phyloP scores from a whole-genome alignment of 1,140 invertebrate species.

The Melipona quadrifasciata region DNA sequence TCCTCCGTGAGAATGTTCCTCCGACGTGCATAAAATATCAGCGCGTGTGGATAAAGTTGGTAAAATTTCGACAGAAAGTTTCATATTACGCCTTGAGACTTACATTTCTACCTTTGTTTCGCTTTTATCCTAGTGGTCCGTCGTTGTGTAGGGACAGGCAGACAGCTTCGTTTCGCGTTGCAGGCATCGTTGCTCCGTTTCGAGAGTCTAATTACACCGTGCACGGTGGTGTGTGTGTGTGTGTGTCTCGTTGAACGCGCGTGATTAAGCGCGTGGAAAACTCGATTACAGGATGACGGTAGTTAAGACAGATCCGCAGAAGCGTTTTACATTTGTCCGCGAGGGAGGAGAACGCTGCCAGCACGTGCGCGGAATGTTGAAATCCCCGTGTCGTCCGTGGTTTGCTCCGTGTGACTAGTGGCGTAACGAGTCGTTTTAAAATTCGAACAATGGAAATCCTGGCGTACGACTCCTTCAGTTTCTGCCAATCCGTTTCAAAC shows the following conservation, averaged over 20 bases:
- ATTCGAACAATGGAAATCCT: too few relatives aligned
- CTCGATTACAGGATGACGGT: constrained; percentile 17
- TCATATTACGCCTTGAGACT: background rate
- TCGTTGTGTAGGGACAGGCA: constrained; percentile 25
- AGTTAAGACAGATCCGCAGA: background rate
- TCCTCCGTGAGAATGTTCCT: background rate
- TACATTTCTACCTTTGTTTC: background rate
- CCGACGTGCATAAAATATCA: background rate
- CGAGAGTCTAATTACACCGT: constrained; percentile 23
- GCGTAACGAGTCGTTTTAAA: too few relatives aligned
- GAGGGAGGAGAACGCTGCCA: background rate
- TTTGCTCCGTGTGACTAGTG: too few relatives aligned
- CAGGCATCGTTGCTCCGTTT: constrained; percentile 26
- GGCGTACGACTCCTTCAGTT: too few relatives aligned
- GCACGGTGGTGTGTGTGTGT: too few relatives aligned
- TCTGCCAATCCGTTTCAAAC: too few relatives aligned
- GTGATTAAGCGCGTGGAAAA: constrained; percentile 25
- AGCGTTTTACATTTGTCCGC: background rate
- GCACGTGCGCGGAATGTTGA: background rate
- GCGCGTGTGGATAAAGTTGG: background rate
- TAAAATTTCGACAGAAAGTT: background rate
- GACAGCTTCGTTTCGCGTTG: constrained; percentile 7
- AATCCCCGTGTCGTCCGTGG: background rate
- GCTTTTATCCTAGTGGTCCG: constrained; percentile 19
- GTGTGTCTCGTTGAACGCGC: constrained; percentile 13